A percentile compares a stretch with the other conserved stretches of the same genome.
phyloP scores from a whole-genome alignment of 2,113 vertebrate species.

The Ammospiza nelsoni region DNA sequence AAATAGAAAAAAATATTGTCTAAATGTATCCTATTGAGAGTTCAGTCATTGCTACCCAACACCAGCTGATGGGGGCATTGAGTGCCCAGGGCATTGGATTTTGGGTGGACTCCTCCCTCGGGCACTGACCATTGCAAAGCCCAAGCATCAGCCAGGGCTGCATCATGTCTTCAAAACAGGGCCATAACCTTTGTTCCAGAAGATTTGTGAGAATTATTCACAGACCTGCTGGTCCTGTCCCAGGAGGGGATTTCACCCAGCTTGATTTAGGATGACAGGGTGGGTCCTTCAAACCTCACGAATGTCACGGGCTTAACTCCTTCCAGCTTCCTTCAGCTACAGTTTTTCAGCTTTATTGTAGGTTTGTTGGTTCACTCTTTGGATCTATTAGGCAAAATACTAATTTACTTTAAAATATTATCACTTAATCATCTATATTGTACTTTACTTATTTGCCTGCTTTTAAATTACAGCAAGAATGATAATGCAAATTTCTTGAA shows the following conservation, averaged over 20 bases:
- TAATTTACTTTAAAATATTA: neutral
- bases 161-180: neutral
- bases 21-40: neutral
- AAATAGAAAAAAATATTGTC: neutral
- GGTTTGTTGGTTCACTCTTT: neutral
- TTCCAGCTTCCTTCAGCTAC: neutral
- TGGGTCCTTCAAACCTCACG: neutral
- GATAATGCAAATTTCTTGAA: neutral
- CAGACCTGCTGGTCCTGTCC: neutral
- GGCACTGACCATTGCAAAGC: neutral
- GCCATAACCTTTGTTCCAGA: neutral
- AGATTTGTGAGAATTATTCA: neutral
- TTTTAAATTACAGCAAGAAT: slow-evolving; percentile 6
- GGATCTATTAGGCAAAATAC: neutral
- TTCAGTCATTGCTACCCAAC: neutral
- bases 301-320: neutral
- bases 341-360: neutral
- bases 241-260: neutral
- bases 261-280: neutral
- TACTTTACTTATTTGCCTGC: neutral
- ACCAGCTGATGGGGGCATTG: accelerated
- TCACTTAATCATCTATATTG: neutral
- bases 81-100: accelerated
- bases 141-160: neutral
- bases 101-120: neutral